phyloP scores from a whole-genome alignment of 2,888 invertebrate genomes.

The Synergus gifuensis region DNA sequence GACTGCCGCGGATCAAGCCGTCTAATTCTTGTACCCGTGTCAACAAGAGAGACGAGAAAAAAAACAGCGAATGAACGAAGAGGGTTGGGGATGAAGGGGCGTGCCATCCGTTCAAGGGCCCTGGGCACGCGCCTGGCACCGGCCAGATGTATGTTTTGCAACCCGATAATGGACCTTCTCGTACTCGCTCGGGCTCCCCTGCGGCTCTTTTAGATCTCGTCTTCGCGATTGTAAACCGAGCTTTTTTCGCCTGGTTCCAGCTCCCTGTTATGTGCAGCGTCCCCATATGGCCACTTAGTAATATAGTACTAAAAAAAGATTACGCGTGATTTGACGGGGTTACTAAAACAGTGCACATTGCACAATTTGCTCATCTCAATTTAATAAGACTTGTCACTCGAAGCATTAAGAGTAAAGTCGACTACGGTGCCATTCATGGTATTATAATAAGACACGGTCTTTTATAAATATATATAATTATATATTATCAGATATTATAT shows the following conservation, averaged over 20 bases:
- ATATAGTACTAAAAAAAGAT: conserved; percentile 54
- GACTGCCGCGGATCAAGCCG: neutral
- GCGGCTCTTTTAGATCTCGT: conserved; percentile 74
- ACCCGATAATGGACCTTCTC: conserved; percentile 75
- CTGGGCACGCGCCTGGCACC: conserved; percentile 59
- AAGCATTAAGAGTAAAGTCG: conserved; percentile 59
- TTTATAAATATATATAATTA: too few species aligned
- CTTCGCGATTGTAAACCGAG: conserved; percentile 73
- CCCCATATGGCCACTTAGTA: conserved; percentile 75
- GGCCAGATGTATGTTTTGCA: conserved; percentile 76
- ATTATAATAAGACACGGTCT: too few species aligned
- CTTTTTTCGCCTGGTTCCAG: conserved; percentile 68
- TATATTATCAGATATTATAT: too few species aligned
- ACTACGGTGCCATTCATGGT: too few species aligned
- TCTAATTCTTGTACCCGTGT: neutral
- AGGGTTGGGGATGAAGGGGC: conserved; percentile 63
- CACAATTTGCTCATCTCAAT: neutral
- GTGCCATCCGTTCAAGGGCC: conserved; percentile 66
- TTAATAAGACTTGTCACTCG: conserved; percentile 59
- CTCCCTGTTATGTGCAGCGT: conserved; percentile 65
- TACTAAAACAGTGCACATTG: neutral
- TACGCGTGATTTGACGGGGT: conserved; percentile 48
- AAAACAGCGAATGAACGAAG: conserved; percentile 24
- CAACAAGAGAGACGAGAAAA: neutral
- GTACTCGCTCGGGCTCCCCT: conserved; percentile 69